Base-by-base conservation (phyloP, 2,797 vertebrate genomes). In the Mus caroli region DNA sequence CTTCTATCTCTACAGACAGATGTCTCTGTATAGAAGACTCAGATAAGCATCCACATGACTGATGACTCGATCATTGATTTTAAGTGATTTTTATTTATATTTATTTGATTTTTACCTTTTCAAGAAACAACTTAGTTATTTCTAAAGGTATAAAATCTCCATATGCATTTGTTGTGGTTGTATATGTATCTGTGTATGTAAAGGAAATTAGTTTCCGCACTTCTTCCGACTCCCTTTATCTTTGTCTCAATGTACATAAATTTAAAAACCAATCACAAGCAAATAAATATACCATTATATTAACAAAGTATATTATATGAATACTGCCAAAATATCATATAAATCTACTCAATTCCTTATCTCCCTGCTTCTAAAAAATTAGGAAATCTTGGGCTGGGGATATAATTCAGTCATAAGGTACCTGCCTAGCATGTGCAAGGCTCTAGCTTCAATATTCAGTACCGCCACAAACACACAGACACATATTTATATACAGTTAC, bases 21-120 rank as follows among this genome's bases (percentile, higher is more conserved):
- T 62, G 22, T 71, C 69, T 73, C 1, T 46, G 12, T 9, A 52
- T 24, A 90, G 86, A 96, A 82, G n/a, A 71, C 52, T 24, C 60
- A 78, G 14, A 14, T 58, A 73, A 71, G 20, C 24, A 50, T 22
- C 12, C 15, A 73, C 24, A 46, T 9, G 71, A 56, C 62, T 67
- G 20, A 50, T 58, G 95, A 26, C 28, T 84, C 28, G 37, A 67
- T 20, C 24, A 62, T 11, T 64, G 7, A 24, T 37, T 54, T 52
- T 46, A 40, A 37, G 71, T 34, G 17, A 0, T 31, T 84, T 92
- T 22, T 60, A 64, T 43, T 88, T 84, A 64, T 37, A 78, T 43
- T 84, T 93, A 89, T 19, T 86, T 64, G 13, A 78, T 50, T 64
- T 94, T 67, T 83, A 69, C 0, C 77, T 88, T 94, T 94, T 90